These are phyloP conservation scores for Microtus richardsoni DNA, from an alignment of 2,113 vertebrate genomes.

Conservation along the genomic window DNA sequence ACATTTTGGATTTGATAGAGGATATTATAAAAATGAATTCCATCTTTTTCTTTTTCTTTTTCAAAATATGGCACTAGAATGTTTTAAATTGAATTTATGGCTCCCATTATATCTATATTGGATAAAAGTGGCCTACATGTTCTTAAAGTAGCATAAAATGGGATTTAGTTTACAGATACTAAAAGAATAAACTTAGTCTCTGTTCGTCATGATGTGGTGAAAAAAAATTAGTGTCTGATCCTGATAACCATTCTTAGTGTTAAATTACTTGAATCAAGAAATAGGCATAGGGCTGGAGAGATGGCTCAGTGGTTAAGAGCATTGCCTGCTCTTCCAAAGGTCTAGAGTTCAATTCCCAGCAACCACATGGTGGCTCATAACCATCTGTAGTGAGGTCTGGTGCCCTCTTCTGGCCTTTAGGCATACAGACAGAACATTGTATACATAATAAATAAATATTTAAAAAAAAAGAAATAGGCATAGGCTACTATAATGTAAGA, in stretches of 20 bases:
- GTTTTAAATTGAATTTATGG: not conserved
- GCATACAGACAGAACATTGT: too few species aligned
- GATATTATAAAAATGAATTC: conserved; percentile 10
- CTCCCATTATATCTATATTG: not conserved
- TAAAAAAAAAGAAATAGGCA: not conserved
- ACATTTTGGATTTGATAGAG: not conserved
- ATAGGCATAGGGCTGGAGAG: not conserved
- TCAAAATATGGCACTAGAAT: not conserved
- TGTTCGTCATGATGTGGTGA: not conserved
- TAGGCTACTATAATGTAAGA: not conserved
- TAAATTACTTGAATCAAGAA: not conserved
- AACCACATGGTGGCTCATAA: too few species aligned
- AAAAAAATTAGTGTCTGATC: not conserved
- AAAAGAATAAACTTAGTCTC: not conserved
- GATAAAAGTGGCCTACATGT: not conserved
- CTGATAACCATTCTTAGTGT: not conserved
- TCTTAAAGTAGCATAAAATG: not conserved
- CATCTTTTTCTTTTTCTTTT: not conserved
- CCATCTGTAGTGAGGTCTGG: too few species aligned
- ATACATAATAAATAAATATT: too few species aligned
- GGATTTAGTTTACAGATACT: not conserved
- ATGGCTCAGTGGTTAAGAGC: too few species aligned
- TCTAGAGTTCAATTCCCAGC: too few species aligned
- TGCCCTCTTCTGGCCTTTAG: too few species aligned
- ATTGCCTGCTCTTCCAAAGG: too few species aligned